These are phyloP conservation scores for Drosophila nr. perissopoda DNA, from an alignment of 2,888 invertebrate species.

Conservation along the genomic window DNA sequence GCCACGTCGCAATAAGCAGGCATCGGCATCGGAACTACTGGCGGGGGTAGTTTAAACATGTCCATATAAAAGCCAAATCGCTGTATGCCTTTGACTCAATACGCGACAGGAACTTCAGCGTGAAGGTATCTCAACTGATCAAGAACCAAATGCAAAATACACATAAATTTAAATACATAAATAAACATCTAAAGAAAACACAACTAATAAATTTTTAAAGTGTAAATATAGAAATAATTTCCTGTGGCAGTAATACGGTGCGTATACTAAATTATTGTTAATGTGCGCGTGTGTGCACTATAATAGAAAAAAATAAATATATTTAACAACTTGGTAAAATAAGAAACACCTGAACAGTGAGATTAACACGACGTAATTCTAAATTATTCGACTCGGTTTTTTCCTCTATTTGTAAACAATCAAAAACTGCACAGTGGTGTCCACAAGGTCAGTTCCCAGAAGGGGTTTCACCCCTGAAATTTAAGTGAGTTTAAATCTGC, in stretches of 20 bases:
- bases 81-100: constrained; percentile 66
- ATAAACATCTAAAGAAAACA: constrained; percentile 12
- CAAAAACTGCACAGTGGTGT: constrained; percentile 17
- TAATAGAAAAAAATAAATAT: constrained; percentile 29
- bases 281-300: constrained; percentile 10
- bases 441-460: not conserved
- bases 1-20: constrained; percentile 72
- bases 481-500: not conserved
- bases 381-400: constrained; percentile 29
- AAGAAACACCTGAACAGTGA: constrained; percentile 26
- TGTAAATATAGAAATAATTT: constrained; percentile 34
- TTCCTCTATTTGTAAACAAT: constrained; percentile 29
- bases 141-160: not conserved
- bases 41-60: constrained; percentile 34
- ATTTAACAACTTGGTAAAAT: constrained; percentile 42
- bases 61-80: constrained; percentile 75
- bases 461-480: not conserved
- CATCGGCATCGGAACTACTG: constrained; percentile 44
- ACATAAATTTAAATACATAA: constrained; percentile 3
- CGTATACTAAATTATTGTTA: constrained; percentile 37
- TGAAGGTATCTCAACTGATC: constrained; percentile 43
- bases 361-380: constrained; percentile 35
- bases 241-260: constrained; percentile 50
- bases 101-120: constrained; percentile 65
- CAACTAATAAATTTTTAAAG: constrained; percentile 9